Evolutionary conservation across 1,140 invertebrate species (phyloP).

Genomic region (Microplitis mediator): DNA sequence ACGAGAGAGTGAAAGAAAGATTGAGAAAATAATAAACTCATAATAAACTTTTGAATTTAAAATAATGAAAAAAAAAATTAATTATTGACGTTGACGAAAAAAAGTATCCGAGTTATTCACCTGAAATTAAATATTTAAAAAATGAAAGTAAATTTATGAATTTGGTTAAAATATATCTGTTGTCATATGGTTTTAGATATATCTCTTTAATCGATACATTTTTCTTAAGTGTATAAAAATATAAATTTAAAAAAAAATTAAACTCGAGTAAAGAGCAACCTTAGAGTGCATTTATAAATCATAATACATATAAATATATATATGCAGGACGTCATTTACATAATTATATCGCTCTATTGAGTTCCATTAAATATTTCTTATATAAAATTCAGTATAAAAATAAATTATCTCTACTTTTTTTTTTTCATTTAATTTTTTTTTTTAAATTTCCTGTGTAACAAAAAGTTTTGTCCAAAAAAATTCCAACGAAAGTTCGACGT

Average conservation of each 20-base stretch:
- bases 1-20: not conserved
- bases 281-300: constrained; percentile 25
- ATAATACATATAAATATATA: no score
- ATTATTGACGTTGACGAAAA: not conserved
- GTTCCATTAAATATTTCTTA: no score
- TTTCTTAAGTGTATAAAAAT: constrained; percentile 51
- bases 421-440: no score
- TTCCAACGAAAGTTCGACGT: no score
- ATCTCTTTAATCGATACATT: constrained; percentile 52
- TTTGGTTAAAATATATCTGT: constrained; percentile 51
- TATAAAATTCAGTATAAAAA: no score
- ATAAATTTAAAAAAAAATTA: constrained; percentile 37
- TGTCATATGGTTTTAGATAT: constrained; percentile 53
- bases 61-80: not conserved
- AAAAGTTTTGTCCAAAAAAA: no score
- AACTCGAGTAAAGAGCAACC: constrained; percentile 8
- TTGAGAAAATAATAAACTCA: no score
- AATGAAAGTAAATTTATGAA: constrained; percentile 60
- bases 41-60: no score
- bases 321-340: no score
- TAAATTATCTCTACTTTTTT: no score
- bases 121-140: constrained; percentile 40
- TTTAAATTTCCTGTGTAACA: no score
- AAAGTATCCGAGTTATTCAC: constrained; percentile 32
- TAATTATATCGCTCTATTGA: no score